Evolutionary conservation across 1,140 invertebrate species (phyloP), one percentile per base, ranked within the genome.

Genomic region (Cherax quadricarinatus): DNA sequence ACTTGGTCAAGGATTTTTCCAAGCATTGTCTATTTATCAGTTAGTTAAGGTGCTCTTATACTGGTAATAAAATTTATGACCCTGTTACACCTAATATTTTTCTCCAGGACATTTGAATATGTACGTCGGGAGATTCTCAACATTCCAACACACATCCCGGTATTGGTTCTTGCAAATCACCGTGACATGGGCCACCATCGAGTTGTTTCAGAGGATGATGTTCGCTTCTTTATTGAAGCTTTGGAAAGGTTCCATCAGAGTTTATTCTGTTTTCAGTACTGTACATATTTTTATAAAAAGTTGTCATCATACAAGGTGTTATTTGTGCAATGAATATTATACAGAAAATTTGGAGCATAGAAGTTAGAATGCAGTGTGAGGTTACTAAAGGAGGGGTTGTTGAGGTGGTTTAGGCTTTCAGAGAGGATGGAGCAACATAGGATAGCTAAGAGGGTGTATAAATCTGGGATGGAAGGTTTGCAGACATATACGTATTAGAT

Each of bases 181-280:
- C 97, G 98, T 95, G 99, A 99, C 95, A 99, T 99, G 98, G 97
- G 98, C 9, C 98, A 99, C 95, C 98, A 99, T 95, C 96, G 98
- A 86, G 97, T 97, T 94, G 96, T 98, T 16, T 97, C 97, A 84
- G 94, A 96, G 2, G 97, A 94, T 92, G 94, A 92, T 87, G 95
- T 93, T 14, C 79, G 86, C 24, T 93, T 91, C 79, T 93, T 93
- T 85, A 60, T 90, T 70, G 93, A 91, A 81, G 86, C 91, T 60
- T 83, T 95, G 75, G 94, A 95, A 49, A 94, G 95, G 95, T 95
- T 91, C 91, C 73, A 93, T 49, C 62, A 6, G 12, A 30, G 53
- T 48, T 86, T 16, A 24, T 60, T 60, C 30, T 73, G 41, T 10
- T 70, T 21, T 70, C 41, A n/a, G 0, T 79, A 41, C 6, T 80